A percentile compares a stretch with the other conserved stretches of the same genome.
Evolutionary conservation across 2,888 invertebrate genomes (phyloP).

Genomic region (Chloroclystis v-ata): DNA sequence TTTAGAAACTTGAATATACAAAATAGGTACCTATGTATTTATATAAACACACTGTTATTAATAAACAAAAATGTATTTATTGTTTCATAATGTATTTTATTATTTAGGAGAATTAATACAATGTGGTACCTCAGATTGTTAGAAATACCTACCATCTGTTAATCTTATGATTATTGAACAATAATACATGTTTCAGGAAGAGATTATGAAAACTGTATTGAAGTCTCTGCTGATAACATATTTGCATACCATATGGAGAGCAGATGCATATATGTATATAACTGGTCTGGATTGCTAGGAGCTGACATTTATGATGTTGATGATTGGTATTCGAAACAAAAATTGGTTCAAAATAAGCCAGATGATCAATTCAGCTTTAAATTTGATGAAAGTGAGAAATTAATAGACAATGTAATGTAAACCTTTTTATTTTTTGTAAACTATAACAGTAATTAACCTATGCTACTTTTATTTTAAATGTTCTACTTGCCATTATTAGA

Average conservation of each 20-base stretch:
- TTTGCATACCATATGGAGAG: conserved; percentile 69
- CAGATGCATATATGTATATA: conserved; percentile 33
- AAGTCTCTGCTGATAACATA: conserved; percentile 81
- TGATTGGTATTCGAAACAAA: conserved; percentile 48
- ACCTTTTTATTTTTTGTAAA: neutral
- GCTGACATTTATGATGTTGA: conserved; percentile 39
- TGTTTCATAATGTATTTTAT: too few relatives aligned
- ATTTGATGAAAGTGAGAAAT: conserved; percentile 30
- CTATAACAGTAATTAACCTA: neutral
- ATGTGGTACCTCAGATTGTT: too few relatives aligned
- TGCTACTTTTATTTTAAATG: too few relatives aligned
- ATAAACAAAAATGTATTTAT: too few relatives aligned
- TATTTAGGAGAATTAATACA: too few relatives aligned
- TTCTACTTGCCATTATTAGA: too few relatives aligned
- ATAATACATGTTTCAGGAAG: conserved; percentile 48
- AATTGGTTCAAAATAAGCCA: conserved; percentile 49
- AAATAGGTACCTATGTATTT: too few relatives aligned
- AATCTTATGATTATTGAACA: too few relatives aligned
- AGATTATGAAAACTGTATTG: conserved; percentile 64
- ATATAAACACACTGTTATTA: too few relatives aligned
- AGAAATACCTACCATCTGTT: too few relatives aligned
- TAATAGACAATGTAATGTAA: conserved; percentile 45
- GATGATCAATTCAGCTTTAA: conserved; percentile 55
- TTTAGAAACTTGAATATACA: too few relatives aligned
- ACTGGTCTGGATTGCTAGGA: conserved; percentile 46